A percentile compares a stretch with the other conserved stretches of the same genome.
Evolutionary conservation across 2,113 vertebrate genomes (phyloP).

Genomic region (Origma solitaria): DNA sequence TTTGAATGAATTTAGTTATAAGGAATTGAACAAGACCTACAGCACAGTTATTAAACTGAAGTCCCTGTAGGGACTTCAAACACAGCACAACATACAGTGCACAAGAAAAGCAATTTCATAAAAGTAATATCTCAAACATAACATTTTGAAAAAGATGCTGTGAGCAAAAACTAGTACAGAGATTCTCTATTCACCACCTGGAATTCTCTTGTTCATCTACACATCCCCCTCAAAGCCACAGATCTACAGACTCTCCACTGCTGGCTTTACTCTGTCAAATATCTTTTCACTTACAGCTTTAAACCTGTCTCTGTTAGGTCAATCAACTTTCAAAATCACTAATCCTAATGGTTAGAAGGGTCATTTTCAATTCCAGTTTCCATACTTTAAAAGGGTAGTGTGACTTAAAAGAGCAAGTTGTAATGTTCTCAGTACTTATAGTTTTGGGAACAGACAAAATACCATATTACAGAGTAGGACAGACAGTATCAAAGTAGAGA

Average conservation of each 20-base stretch:
- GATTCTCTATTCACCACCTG: not conserved
- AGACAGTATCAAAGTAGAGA: not conserved
- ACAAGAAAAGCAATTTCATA: slow-evolving; percentile 34
- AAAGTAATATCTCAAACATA: not conserved
- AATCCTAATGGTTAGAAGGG: not conserved
- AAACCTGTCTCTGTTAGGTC: not conserved
- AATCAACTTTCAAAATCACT: not conserved
- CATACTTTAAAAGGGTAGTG: not conserved
- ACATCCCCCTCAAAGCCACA: not conserved
- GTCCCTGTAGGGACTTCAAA: not conserved
- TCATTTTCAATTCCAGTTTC: not conserved
- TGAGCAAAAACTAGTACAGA: not conserved
- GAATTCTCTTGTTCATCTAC: not conserved
- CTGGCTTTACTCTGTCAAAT: not conserved
- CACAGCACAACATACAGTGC: not conserved
- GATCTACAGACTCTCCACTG: not conserved
- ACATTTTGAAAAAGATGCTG: not conserved
- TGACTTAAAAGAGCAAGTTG: not conserved
- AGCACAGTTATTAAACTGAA: not conserved
- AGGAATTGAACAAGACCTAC: slow-evolving; percentile 1
- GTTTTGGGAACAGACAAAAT: not conserved
- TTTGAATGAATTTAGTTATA: slow-evolving; percentile 30
- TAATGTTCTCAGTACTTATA: not conserved
- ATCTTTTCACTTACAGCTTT: not conserved
- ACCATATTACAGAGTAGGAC: not conserved